Percentiles rank a stretch among this genome's conserved stretches.
These are phyloP conservation scores for Macroglossus sobrinus DNA, from an alignment of 2,113 vertebrate species.

Conservation along the genomic window DNA sequence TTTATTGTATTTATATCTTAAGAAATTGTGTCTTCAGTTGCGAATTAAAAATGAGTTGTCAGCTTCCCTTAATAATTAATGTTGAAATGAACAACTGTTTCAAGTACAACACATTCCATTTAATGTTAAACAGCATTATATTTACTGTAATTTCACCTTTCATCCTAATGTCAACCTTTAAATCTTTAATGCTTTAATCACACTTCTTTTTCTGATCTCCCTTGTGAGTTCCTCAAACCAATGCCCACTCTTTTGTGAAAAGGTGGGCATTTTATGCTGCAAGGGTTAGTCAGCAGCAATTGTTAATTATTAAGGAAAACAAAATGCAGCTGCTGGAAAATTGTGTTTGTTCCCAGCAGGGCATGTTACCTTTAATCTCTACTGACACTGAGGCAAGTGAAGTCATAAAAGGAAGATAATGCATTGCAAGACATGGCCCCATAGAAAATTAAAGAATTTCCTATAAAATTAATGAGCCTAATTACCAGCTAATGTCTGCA, in stretches of 20 bases:
- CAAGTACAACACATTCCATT: slow-evolving; percentile 82
- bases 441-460: slow-evolving; percentile 77
- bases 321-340: slow-evolving; percentile 84
- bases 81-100: slow-evolving; percentile 81
- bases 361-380: slow-evolving; percentile 82
- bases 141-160: slow-evolving; percentile 87
- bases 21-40: slow-evolving; percentile 81
- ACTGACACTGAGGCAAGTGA: slow-evolving; percentile 79
- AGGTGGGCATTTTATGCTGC: slow-evolving; percentile 75
- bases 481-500: slow-evolving; percentile 65
- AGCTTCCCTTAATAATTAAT: slow-evolving; percentile 87
- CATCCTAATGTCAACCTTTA: slow-evolving; percentile 82
- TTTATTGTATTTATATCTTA: slow-evolving; percentile 79
- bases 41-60: slow-evolving; percentile 84
- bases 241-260: slow-evolving; percentile 71
- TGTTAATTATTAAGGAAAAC: slow-evolving; percentile 88
- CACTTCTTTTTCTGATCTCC: slow-evolving; percentile 81
- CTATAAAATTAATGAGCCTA: slow-evolving; percentile 73
- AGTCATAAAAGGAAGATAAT: slow-evolving; percentile 78
- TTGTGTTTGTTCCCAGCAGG: slow-evolving; percentile 83
- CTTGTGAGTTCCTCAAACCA: slow-evolving; percentile 75
- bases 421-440: slow-evolving; percentile 70
- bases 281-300: slow-evolving; percentile 79
- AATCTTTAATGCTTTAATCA: slow-evolving; percentile 88
- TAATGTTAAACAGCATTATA: slow-evolving; percentile 84